These are phyloP conservation scores for Discoglossus pictus DNA, from an alignment of 2,797 vertebrate genomes.

Conservation along the genomic window DNA sequence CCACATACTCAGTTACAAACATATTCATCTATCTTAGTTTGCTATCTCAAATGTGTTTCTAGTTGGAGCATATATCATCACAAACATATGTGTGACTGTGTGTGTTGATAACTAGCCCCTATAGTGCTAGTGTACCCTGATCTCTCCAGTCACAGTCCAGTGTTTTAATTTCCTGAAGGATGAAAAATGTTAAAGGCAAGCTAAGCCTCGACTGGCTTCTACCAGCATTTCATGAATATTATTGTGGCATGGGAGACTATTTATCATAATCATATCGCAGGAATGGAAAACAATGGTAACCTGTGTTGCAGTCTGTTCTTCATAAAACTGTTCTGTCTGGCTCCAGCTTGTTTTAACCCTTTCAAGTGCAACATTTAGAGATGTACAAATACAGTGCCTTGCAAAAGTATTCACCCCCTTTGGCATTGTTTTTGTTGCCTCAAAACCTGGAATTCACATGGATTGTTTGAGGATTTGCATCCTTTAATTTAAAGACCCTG, in stretches of 20 bases:
- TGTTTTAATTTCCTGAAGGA: slow-evolving; percentile 11
- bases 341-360: neutral
- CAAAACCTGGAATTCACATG: too few relatives aligned
- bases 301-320: slow-evolving; percentile 11
- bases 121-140: neutral
- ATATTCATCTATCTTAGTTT: too few relatives aligned
- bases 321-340: neutral
- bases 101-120: neutral
- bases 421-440: too few relatives aligned
- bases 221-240: neutral
- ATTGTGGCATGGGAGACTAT: slow-evolving; percentile 7
- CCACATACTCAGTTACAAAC: too few relatives aligned
- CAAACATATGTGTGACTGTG: neutral
- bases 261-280: neutral
- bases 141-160: neutral
- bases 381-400: too few relatives aligned
- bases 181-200: neutral
- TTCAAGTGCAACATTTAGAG: too few relatives aligned
- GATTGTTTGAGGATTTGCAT: too few relatives aligned
- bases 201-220: slow-evolving; percentile 1
- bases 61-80: neutral
- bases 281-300: slow-evolving; percentile 1
- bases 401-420: too few relatives aligned
- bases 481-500: too few relatives aligned
- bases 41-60: neutral